Base-by-base conservation (phyloP, 2,888 invertebrate species). In the Spodoptera picta region DNA sequence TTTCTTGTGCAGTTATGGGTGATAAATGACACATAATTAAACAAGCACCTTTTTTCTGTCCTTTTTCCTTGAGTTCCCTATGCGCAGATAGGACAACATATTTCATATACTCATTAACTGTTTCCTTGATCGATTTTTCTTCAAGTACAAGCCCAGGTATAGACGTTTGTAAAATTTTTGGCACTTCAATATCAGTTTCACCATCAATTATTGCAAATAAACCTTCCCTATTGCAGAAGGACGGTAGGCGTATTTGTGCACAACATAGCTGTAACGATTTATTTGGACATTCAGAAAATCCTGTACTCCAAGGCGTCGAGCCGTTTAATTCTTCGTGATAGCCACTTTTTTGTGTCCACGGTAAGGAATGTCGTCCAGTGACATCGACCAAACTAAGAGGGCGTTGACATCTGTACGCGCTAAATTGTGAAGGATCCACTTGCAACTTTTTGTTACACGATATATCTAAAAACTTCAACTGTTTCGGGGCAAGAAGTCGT, bases 221-320 rank as follows among this genome's bases (percentile, higher is more conserved):
- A 0, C 97, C 97, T 91, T 98, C 98, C 49, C 96, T 96, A 79
- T 97, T 97, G 86, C 97, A 97, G 88, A 97, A 97, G 1, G 96
- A 96, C 12, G 97, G 97, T 65, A 97, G 93, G 58, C 98, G 95
- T 53, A 98, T 95, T 91, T 98, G 98, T 0, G 97, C 96, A 60
- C 98, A 96, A 83, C 96, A 96, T n/a, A 98, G 88, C 80, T 97
- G 96, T 73, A 97, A 95, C 58, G 95, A 95, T 73, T 95, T 96
- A 42, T 98, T 98, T 0, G 98, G 96, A 11, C 98, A 97, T 92
- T 98, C 98, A 0, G 98, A 97, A 89, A 98, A 98, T 0, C 98
- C 98, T 41, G 97, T 95, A 50, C 95, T 95, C 98, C 98, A 98
- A 4, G 97, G 97, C 7, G 96, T 96, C 7, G 82, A 75, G 3